Conservation (phyloP, 53 echinoderm and acorn worm species). For the Zoroaster sp. region DNA sequence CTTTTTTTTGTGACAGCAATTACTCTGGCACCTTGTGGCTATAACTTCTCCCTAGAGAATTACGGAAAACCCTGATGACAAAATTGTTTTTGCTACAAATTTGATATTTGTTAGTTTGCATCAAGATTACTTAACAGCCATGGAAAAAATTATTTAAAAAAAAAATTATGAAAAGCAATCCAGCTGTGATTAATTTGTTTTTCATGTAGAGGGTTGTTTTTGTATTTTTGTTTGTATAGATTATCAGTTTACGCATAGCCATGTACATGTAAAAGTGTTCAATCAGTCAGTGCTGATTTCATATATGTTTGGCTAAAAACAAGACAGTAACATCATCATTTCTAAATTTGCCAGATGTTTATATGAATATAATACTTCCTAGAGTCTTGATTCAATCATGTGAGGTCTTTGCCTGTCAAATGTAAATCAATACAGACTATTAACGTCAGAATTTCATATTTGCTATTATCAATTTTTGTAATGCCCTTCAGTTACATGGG, state of each 20-base stretch:
- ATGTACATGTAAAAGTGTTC: neutral
- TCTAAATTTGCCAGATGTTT: neutral
- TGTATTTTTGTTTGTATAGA: neutral
- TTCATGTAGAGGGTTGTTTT: neutral
- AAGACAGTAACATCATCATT: neutral
- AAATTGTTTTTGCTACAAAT: neutral
- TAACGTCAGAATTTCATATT: neutral
- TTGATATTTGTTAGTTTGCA: neutral
- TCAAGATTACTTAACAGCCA: neutral
- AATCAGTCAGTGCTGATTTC: neutral
- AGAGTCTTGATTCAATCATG: neutral
- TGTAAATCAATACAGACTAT: neutral
- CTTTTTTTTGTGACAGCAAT: neutral
- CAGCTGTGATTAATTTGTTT: neutral
- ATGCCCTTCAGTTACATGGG: neutral
- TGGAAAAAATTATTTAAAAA: neutral
- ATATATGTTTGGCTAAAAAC: neutral
- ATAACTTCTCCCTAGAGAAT: neutral
- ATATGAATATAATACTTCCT: neutral
- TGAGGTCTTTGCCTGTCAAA: neutral
- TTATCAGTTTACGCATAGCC: neutral
- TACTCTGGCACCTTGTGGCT: neutral
- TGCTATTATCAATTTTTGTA: neutral
- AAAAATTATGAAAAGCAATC: neutral
- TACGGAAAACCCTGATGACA: neutral